Conservation (phyloP, 2,797 vertebrate genomes). For the Bradypodion ventrale region DNA sequence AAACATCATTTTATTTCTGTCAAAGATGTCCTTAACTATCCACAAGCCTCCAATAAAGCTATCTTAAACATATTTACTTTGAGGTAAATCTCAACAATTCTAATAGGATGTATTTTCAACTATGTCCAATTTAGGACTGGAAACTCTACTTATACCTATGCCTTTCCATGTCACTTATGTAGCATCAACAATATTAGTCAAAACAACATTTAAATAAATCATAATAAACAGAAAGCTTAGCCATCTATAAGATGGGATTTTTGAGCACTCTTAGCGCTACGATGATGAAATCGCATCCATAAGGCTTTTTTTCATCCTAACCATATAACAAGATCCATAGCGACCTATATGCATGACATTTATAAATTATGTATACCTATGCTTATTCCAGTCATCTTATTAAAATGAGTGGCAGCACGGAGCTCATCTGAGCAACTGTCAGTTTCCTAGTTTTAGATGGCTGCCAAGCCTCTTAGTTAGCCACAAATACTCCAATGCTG, state of each 20-base stretch:
- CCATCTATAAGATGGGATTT: not conserved
- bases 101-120: not conserved
- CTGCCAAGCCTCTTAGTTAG: slow-evolving; percentile 23
- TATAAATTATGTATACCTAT: slow-evolving; percentile 54
- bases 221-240: not conserved
- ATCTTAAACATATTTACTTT: not conserved
- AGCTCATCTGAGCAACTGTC: slow-evolving; percentile 52
- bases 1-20: not conserved
- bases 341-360: slow-evolving; percentile 16
- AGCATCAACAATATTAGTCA: rapidly evolving
- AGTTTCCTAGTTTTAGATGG: slow-evolving; percentile 43
- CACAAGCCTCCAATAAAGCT: not conserved
- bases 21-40: rapidly evolving
- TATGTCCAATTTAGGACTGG: not conserved
- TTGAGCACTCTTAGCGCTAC: not conserved
- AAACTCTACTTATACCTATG: not conserved
- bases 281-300: slow-evolving; percentile 11
- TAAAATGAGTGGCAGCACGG: slow-evolving; percentile 48
- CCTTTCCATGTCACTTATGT: rapidly evolving
- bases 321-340: slow-evolving; percentile 45
- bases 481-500: not conserved
- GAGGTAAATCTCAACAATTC: not conserved
- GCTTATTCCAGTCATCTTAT: slow-evolving; percentile 32
- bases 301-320: slow-evolving; percentile 7
- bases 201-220: not conserved